These are phyloP conservation scores for Epirrhoe alternata DNA, from an alignment of 2,888 invertebrate species.

Conservation along the genomic window DNA sequence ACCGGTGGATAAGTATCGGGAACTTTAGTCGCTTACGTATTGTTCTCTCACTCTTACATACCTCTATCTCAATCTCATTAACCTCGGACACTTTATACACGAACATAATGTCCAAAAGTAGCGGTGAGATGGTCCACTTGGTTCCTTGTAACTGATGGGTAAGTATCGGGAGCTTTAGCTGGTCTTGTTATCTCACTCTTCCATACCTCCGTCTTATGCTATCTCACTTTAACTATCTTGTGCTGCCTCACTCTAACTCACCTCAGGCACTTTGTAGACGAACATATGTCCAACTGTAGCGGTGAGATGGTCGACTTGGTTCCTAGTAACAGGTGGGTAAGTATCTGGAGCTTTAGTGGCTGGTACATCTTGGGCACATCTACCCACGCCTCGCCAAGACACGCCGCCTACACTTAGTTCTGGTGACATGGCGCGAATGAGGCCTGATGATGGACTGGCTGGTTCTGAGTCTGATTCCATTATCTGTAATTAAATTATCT, in stretches of 20 bases:
- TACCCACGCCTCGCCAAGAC: conserved; percentile 87
- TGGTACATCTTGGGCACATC: conserved; percentile 63
- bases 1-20: conserved; percentile 90
- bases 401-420: conserved; percentile 88
- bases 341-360: conserved; percentile 86
- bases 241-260: conserved; percentile 58
- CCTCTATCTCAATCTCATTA: too few relatives aligned
- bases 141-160: too few relatives aligned
- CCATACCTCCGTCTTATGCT: too few relatives aligned
- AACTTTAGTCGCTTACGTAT: conserved; percentile 77
- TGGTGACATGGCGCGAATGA: conserved; percentile 87
- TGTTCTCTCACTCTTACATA: neutral
- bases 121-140: too few relatives aligned
- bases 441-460: conserved; percentile 85
- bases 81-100: too few relatives aligned
- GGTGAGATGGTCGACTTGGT: conserved; percentile 93
- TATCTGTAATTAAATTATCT: conserved; percentile 57
- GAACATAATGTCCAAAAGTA: too few relatives aligned
- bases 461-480: conserved; percentile 77
- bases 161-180: too few relatives aligned
- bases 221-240: too few relatives aligned
- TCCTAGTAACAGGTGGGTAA: conserved; percentile 91
- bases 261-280: conserved; percentile 92
- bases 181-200: too few relatives aligned
- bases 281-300: conserved; percentile 93